Base-by-base conservation (phyloP, 2,888 invertebrate genomes). In the Athalia circularis region DNA sequence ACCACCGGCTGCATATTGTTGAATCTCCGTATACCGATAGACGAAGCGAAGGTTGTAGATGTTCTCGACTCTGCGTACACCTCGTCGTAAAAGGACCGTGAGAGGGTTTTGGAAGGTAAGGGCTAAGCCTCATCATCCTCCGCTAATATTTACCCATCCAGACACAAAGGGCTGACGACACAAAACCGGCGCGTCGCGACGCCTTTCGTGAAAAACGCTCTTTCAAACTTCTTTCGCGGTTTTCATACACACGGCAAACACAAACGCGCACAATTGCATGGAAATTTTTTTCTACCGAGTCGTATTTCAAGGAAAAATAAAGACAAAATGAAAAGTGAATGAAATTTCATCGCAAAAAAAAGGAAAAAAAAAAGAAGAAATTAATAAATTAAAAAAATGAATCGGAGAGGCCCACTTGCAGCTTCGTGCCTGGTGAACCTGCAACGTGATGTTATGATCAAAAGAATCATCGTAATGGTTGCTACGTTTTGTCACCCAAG, bases 71-170 rank as follows among this genome's bases (percentile, higher is more conserved):
- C 45, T 8, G 11, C n/a, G 7, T 47, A 72, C 47, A 72, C 13
- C 45, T 13, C 13, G 47, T 13, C 13, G 7, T 57, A 13, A 57
- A 59, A 72, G 72, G 59, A 59, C 47, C 47, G 72, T 59, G 43
- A 72, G 77, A 74, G 78, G 65, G 64, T 62, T 70, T 65, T 74
- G 78, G 78, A 68, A 68, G 75, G 48, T 29, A 79, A 72, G 77
- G 80, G 82, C 75, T 75, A 13, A 61, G 75, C 80, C 86, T 89
- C 89, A 89, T 89, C 88, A 89, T 88, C 85, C 87, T 88, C 87
- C 83, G 86, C 89, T 84, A 89, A 89, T 89, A 89, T 89, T 89
- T 89, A 85, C 89, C 81, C 81, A 80, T 79, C 83, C 79, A 80
- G 81, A 82, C 84, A 88, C 88, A 89, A 89, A 88, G 84, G 65